These are phyloP conservation scores for Hoplodrina ambigua DNA, from an alignment of 2,888 invertebrate species.

Conservation along the genomic window DNA sequence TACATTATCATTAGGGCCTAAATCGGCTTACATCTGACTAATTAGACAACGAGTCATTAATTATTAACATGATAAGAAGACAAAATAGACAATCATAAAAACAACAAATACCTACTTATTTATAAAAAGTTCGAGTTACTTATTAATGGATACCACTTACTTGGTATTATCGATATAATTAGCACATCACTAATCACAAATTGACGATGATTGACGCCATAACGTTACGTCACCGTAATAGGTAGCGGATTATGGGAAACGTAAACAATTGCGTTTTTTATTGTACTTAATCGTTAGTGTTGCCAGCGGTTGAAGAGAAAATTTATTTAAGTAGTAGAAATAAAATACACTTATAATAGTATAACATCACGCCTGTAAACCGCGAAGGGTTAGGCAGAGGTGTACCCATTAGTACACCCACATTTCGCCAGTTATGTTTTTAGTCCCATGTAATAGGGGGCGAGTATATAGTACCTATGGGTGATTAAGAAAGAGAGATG, in stretches of 20 bases:
- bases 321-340: not conserved
- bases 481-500: no score
- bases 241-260: constrained; percentile 38
- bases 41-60: not conserved
- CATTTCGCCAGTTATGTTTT: no score
- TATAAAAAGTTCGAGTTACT: constrained; percentile 1
- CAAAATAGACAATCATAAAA: not conserved
- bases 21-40: constrained; percentile 2
- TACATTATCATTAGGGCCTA: not conserved
- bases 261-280: constrained; percentile 41
- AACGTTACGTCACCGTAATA: constrained; percentile 34
- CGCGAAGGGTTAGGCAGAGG: no score
- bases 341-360: no score
- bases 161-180: constrained; percentile 33
- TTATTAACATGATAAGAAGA: not conserved
- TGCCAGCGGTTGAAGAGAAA: constrained; percentile 4
- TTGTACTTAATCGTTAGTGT: constrained; percentile 8
- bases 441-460: no score
- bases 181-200: constrained; percentile 30
- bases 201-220: constrained; percentile 46
- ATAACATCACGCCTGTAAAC: no score
- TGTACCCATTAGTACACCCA: no score
- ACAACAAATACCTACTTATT: constrained; percentile 8
- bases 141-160: constrained; percentile 21
- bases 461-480: no score